Conservation (phyloP, 1,140 invertebrate genomes). For the Heliconius nattereri region DNA sequence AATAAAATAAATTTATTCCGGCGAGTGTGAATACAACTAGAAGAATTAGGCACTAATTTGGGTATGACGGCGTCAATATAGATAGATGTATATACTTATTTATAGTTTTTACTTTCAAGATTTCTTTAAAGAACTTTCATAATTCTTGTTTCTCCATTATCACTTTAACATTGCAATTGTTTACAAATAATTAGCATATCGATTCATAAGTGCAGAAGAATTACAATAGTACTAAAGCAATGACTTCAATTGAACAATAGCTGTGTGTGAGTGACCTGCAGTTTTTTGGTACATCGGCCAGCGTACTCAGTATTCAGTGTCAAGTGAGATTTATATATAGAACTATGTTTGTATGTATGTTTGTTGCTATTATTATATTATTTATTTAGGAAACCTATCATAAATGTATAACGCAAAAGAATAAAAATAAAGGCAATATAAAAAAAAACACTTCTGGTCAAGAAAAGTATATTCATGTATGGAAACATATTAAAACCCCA, state of each 20-base stretch:
- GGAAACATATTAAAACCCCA: no score
- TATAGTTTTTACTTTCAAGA: no score
- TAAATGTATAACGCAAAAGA: no score
- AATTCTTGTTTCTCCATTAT: background rate
- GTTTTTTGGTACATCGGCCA: background rate
- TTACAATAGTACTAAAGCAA: background rate
- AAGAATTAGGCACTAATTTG: no score
- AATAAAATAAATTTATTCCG: no score
- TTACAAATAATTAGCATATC: slow-evolving; percentile 1
- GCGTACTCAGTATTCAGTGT: background rate
- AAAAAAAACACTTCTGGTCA: no score
- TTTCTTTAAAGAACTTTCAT: slow-evolving; percentile 7
- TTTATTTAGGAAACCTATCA: no score
- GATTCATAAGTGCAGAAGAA: background rate
- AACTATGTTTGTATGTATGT: background rate
- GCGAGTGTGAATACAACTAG: no score
- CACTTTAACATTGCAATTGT: background rate
- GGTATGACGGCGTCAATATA: no score
- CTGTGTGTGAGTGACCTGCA: background rate
- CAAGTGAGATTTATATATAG: background rate
- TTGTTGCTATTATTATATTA: background rate
- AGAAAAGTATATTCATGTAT: no score
- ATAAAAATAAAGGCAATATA: no score
- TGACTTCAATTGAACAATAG: slow-evolving; percentile 5
- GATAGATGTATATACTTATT: no score